Evolutionary conservation across 2,888 invertebrate genomes (phyloP), one percentile per base, ranked within the genome.

Genomic region (Drosophila emarginata): DNA sequence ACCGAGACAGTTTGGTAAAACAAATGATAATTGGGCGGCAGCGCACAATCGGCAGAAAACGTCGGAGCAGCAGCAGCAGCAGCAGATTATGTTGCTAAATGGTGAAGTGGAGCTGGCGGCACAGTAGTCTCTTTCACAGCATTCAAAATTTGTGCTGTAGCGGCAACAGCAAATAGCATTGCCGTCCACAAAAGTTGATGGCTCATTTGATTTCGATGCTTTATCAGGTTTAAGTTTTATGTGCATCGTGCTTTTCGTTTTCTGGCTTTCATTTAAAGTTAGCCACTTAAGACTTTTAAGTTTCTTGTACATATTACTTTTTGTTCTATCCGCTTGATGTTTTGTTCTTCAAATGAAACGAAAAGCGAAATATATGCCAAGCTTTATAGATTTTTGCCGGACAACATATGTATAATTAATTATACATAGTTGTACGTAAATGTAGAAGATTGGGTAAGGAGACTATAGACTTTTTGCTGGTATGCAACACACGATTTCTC

Each of bases 1-100:
- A 93, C 93, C 84, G 94, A 91, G 63, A 93, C 93, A 90, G 93
- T 94, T 67, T 70, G 88, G 80, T 70, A 87, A 76, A 60, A 81
- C 51, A 74, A 77, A 58, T 77, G 87, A 67, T 74, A 87, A 23
- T 15, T 63, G 57, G 40, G 59, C 45, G 67, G 87, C 62, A 71
- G 77, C 39, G 79, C 79, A 69, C 61, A 72, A 71, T 61, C 64
- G 64, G 65, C 80, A 77, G 61, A 66, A 28, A 70, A 23, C 7
- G 23, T 52, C 11, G 21, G 32, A 5, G 28, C 45, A 7, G 26
- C 12, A 21, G 61, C 65, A 23, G 39, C 70, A 64, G 64, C 71
- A 66, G 50, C 61, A 51, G 53, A 66, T 36, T 21, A 21, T 37
- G 72, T 61, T 4, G 79, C 11, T 0, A 32, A 76, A 14, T 79